Percentiles rank a stretch among this genome's conserved stretches.
These are phyloP conservation scores for Aotus griseimembra DNA, from an alignment of 2,797 vertebrate genomes.

Conservation along the genomic window DNA sequence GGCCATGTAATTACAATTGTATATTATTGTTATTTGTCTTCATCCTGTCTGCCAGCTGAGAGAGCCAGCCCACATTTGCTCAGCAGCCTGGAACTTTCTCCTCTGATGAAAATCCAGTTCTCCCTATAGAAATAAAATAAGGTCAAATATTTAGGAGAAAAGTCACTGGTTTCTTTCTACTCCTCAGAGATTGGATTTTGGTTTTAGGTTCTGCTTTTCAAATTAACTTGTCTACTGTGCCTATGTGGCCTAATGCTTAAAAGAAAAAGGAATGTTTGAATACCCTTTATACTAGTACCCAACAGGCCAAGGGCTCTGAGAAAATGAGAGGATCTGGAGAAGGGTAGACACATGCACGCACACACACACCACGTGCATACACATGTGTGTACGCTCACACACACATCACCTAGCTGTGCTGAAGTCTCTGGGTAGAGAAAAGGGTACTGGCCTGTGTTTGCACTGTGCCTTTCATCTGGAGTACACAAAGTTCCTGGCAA, in stretches of 20 bases:
- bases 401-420: not conserved
- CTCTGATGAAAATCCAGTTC: not conserved
- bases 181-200: not conserved
- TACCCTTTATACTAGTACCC: not conserved
- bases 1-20: not conserved
- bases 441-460: not conserved
- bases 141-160: not conserved
- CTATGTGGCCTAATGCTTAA: not conserved
- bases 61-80: not conserved
- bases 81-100: not conserved
- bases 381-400: too few species aligned
- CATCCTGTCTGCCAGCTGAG: not conserved
- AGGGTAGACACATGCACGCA: not conserved
- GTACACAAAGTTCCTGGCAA: not conserved
- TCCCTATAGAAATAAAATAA: not conserved
- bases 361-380: accelerated
- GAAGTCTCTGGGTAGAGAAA: not conserved
- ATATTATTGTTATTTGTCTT: not conserved
- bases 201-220: conserved; percentile 24
- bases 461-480: not conserved
- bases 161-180: not conserved
- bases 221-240: not conserved
- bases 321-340: not conserved
- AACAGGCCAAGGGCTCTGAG: not conserved
- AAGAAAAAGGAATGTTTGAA: not conserved